phyloP scores from a whole-genome alignment of 1,140 invertebrate species.

The Bombyx mori region ASM3026992v2 NC_085124.1:7272001-7272500 shows the following conservation, averaged over 20 bases:
- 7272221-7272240: conserved; percentile 62
- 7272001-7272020: no score
- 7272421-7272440: conserved; percentile 67
- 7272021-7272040: no score
- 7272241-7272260: conserved; percentile 66
- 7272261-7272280: conserved; percentile 57
- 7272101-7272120: conserved; percentile 35
- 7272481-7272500: conserved; percentile 23
- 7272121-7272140: conserved; percentile 28
- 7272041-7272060: no score
- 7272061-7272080: no score
- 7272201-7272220: conserved; percentile 64
- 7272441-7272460: conserved; percentile 36
- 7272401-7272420: conserved; percentile 62
- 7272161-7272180: conserved; percentile 48
- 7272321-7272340: conserved; percentile 15
- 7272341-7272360: conserved; percentile 7
- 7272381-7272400: conserved; percentile 35
- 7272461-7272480: conserved; percentile 69
- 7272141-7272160: conserved; percentile 62
- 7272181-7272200: conserved; percentile 66
- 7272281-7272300: background rate
- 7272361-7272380: conserved; percentile 4
- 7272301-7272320: conserved; percentile 31
- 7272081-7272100: conserved; percentile 26